Conservation (phyloP, 2,797 vertebrate genomes). For the Clarias laeviceps region DNA sequence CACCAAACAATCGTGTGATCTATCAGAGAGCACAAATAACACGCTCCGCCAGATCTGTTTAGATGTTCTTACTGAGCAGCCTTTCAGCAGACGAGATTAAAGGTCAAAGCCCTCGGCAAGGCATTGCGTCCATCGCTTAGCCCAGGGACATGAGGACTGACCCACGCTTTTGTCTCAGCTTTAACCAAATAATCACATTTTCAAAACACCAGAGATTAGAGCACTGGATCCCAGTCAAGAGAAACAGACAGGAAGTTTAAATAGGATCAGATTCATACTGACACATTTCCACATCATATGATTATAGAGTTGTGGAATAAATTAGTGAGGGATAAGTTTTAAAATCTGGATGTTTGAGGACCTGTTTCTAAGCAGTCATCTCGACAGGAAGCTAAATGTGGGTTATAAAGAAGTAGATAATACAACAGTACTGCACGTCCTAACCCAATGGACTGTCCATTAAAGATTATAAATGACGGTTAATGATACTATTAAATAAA, state of each 20-base stretch:
- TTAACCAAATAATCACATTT: slow-evolving; percentile 19
- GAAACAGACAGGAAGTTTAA: neutral
- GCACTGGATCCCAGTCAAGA: slow-evolving; percentile 9
- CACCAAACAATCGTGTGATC: neutral
- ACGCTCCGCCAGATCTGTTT: neutral
- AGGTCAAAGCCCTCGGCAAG: neutral
- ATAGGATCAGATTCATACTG: neutral
- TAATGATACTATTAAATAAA: neutral
- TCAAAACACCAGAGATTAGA: slow-evolving; percentile 11
- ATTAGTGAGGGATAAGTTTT: neutral
- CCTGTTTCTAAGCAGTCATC: neutral
- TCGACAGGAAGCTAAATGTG: neutral
- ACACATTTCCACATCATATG: neutral
- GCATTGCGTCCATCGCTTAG: neutral
- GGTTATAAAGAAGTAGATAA: neutral
- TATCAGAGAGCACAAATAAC: neutral
- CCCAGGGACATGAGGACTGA: neutral
- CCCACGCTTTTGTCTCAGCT: neutral
- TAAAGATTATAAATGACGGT: neutral
- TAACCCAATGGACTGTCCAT: neutral
- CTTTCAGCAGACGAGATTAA: neutral
- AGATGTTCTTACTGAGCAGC: neutral
- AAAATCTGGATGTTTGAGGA: neutral
- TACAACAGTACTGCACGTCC: neutral
- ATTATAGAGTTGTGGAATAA: neutral